Conservation (phyloP, 1,140 invertebrate genomes). For the Brachionus angularis region DNA sequence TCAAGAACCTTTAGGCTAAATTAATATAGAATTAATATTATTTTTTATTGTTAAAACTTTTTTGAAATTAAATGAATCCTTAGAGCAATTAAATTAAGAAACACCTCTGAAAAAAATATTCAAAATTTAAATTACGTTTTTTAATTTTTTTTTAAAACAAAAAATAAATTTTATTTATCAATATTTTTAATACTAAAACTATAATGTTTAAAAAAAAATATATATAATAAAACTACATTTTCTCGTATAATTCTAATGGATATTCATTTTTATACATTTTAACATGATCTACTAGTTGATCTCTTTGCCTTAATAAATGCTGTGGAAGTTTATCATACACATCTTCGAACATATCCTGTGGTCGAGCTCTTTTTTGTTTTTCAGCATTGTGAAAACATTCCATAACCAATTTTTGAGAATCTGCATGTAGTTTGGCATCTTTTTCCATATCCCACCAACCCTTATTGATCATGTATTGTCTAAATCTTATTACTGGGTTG, state of each 20-base stretch:
- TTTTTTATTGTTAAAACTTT: too few relatives aligned
- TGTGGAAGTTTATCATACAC: slow-evolving; percentile 27
- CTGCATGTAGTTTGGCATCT: neutral
- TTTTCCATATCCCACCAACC: slow-evolving; percentile 23
- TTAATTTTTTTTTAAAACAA: neutral
- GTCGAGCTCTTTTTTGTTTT: slow-evolving; percentile 1
- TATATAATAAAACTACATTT: neutral
- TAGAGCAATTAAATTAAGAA: neutral
- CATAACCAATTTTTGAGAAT: slow-evolving; percentile 8
- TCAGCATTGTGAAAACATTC: slow-evolving; percentile 34
- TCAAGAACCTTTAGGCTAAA: too few relatives aligned
- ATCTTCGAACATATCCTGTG: slow-evolving; percentile 11
- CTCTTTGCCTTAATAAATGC: slow-evolving; percentile 5
- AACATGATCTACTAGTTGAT: slow-evolving; percentile 35
- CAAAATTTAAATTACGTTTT: too few relatives aligned
- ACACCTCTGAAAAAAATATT: too few relatives aligned
- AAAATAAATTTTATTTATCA: neutral
- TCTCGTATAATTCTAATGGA: slow-evolving; percentile 23
- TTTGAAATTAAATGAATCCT: neutral
- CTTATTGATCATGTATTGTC: slow-evolving; percentile 66
- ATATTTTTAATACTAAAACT: neutral
- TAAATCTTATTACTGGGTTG: slow-evolving; percentile 76
- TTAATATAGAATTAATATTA: too few relatives aligned
- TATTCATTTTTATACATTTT: slow-evolving; percentile 41
- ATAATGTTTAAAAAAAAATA: neutral